phyloP scores from a whole-genome alignment of 1,140 invertebrate genomes.

The Brachionus sp. region DNA sequence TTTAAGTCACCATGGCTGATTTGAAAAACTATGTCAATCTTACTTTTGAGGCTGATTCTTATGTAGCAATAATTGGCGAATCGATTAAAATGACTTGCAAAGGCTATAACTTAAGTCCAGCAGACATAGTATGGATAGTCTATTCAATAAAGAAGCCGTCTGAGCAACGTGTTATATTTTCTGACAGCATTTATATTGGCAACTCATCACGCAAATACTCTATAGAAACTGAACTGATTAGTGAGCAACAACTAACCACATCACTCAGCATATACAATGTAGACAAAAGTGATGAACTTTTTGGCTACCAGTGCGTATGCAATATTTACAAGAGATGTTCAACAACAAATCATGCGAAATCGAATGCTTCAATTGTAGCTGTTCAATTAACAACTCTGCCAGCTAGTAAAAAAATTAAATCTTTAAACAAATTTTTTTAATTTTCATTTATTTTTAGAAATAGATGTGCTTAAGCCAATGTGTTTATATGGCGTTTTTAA shows the following conservation, averaged over 20 bases:
- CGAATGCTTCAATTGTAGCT: constrained; percentile 30
- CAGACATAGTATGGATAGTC: constrained; percentile 38
- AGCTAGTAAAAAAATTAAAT: neutral
- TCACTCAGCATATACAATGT: constrained; percentile 28
- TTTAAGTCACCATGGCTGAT: neutral
- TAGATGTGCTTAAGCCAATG: neutral
- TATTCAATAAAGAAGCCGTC: neutral
- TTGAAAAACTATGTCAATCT: constrained; percentile 30
- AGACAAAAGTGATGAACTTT: neutral
- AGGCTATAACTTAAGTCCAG: constrained; percentile 3
- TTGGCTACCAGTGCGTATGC: constrained; percentile 39
- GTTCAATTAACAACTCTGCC: neutral
- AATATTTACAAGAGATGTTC: constrained; percentile 42
- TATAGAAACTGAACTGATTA: neutral
- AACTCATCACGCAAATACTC: constrained; percentile 41
- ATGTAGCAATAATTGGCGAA: neutral
- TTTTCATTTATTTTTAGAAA: neutral
- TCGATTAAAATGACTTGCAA: constrained; percentile 22
- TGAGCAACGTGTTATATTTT: constrained; percentile 22
- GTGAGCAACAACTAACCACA: neutral
- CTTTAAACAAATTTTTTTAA: neutral
- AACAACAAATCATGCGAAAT: constrained; percentile 37
- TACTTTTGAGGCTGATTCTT: constrained; percentile 1
- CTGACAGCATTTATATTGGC: constrained; percentile 26
- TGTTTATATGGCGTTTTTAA: constrained; percentile 8